A percentile compares a stretch with the other conserved stretches of the same genome.
phyloP scores from a whole-genome alignment of 2,113 vertebrate genomes.

The Oryzias melastigma region DNA sequence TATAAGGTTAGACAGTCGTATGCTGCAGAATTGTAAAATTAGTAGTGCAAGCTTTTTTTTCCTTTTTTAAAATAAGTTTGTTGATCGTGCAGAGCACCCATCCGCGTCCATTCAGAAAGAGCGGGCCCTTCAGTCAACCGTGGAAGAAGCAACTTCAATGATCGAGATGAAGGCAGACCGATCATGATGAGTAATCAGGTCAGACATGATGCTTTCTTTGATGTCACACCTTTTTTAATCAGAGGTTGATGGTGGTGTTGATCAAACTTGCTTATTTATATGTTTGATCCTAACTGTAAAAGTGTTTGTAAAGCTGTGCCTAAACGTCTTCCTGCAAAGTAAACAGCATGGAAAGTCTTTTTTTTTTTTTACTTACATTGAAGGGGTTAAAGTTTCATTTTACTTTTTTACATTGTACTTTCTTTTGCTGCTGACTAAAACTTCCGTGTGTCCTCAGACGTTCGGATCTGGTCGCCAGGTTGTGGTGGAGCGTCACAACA shows the following conservation, averaged over 20 bases:
- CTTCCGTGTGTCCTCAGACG: constrained; percentile 66
- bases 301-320: no score
- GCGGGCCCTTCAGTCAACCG: constrained; percentile 82
- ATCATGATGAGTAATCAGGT: constrained; percentile 84
- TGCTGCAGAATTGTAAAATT: background rate
- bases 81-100: constrained; percentile 58
- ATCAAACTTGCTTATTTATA: no score
- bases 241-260: no score
- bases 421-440: background rate
- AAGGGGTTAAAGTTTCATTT: background rate
- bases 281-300: no score
- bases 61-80: background rate
- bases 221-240: no score
- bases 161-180: constrained; percentile 81
- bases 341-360: no score
- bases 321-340: no score
- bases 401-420: background rate
- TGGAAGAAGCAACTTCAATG: constrained; percentile 82
- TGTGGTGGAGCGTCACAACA: constrained; percentile 86
- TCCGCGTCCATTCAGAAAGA: constrained; percentile 83
- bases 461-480: constrained; percentile 89
- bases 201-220: constrained; percentile 25
- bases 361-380: no score
- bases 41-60: background rate
- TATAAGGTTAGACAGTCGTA: constrained; percentile 77